Evolutionary conservation across 2,888 invertebrate genomes (phyloP).

Genomic region (Chirona hameri): DNA sequence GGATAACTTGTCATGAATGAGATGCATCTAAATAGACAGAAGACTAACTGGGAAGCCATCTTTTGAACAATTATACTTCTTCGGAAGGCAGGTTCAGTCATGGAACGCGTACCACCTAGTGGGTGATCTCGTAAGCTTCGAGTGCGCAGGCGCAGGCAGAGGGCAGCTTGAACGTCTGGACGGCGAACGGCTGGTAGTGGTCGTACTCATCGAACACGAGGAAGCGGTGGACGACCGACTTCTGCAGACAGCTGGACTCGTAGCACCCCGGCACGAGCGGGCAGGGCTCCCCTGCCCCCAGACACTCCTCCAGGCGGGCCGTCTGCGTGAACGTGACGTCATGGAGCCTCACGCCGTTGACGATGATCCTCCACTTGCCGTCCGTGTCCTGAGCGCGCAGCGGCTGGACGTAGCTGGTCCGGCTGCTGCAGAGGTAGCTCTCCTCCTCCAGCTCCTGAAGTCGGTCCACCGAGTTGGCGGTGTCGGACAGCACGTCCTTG

Average conservation of each 20-base stretch:
- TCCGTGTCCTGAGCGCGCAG: background rate
- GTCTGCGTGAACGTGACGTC: conserved; percentile 39
- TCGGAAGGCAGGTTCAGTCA: too few species aligned
- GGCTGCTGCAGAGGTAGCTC: too few species aligned
- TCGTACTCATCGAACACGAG: conserved; percentile 42
- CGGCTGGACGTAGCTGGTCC: background rate
- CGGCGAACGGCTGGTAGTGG: conserved; percentile 42
- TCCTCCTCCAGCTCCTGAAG: conserved; percentile 29
- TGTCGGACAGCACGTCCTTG: conserved; percentile 38
- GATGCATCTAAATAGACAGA: background rate
- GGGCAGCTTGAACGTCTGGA: conserved; percentile 42
- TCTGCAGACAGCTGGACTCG: conserved; percentile 40
- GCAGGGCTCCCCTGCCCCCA: conserved; percentile 35
- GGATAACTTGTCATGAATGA: background rate
- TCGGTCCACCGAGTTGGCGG: conserved; percentile 39
- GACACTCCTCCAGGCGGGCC: conserved; percentile 39
- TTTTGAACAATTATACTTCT: too few species aligned
- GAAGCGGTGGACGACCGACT: conserved; percentile 39
- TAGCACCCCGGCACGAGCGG: conserved; percentile 40
- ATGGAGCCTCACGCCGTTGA: conserved; percentile 31
- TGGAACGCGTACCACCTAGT: background rate
- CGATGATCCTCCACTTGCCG: background rate
- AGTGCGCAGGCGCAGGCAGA: conserved; percentile 41
- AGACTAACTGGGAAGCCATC: too few species aligned
- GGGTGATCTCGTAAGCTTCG: conserved; percentile 32